A percentile compares a stretch with the other conserved stretches of the same genome.
Evolutionary conservation across 2,888 invertebrate genomes (phyloP).

Genomic region (Uropetala carovei): DNA sequence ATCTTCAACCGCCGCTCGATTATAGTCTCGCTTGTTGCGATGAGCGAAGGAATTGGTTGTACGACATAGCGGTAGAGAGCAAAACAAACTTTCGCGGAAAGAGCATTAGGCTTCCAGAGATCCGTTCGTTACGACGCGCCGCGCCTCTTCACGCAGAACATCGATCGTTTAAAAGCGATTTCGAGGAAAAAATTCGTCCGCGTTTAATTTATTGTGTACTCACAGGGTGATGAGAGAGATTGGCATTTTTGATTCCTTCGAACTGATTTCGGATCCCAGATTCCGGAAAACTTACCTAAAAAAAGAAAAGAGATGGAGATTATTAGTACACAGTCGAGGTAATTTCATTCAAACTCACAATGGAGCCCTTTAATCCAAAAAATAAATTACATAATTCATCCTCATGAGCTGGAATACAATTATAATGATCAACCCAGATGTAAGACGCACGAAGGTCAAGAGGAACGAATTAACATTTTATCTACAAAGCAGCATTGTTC

Average conservation of each 20-base stretch:
- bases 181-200: too few species aligned
- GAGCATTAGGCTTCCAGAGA: background rate
- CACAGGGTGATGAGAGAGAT: background rate
- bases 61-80: background rate
- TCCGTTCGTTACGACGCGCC: background rate
- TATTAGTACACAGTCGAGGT: too few species aligned
- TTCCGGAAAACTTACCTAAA: conserved; percentile 2
- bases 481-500: too few species aligned
- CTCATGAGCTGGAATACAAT: too few species aligned
- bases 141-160: background rate
- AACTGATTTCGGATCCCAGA: background rate
- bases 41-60: background rate
- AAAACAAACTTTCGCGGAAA: background rate
- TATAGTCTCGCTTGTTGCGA: too few species aligned
- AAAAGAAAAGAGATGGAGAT: background rate
- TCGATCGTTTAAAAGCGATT: too few species aligned
- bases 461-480: too few species aligned
- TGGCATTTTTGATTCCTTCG: background rate
- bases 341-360: too few species aligned
- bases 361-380: too few species aligned
- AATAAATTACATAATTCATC: too few species aligned
- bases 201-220: background rate
- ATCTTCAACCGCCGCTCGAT: background rate
- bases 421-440: too few species aligned
- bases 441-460: too few species aligned